A percentile compares a stretch with the other conserved stretches of the same genome.
Evolutionary conservation across 2,797 vertebrate species (phyloP).

Genomic region (Melanotaenia boesemani): DNA sequence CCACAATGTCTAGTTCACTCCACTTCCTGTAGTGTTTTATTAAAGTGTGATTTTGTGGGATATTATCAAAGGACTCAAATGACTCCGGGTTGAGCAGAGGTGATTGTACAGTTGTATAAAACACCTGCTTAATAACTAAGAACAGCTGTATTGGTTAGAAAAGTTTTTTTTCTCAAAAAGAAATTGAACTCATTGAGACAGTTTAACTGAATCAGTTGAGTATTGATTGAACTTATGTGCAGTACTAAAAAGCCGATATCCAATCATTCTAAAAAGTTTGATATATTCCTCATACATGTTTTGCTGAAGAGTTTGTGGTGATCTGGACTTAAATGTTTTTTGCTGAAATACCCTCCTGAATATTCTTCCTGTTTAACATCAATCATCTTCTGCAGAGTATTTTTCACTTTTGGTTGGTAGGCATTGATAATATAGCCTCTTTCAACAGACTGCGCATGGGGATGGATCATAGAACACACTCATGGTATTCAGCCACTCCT

Average conservation of each 20-base stretch:
- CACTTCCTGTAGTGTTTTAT: not conserved
- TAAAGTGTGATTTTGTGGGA: slow-evolving; percentile 13
- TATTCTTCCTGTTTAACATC: slow-evolving; percentile 18
- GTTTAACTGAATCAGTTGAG: not conserved
- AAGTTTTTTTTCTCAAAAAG: slow-evolving; percentile 3
- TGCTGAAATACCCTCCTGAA: not conserved
- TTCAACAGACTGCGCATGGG: slow-evolving; percentile 39
- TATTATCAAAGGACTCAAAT: not conserved
- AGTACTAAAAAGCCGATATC: not conserved
- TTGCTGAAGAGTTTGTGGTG: not conserved
- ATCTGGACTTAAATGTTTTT: not conserved
- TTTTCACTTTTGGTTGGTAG: slow-evolving; percentile 23
- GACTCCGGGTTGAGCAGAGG: slow-evolving; percentile 10
- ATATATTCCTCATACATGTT: not conserved
- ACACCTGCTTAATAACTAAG: not conserved
- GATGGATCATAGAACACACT: slow-evolving; percentile 37
- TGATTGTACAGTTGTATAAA: not conserved
- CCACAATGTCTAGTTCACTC: slow-evolving; percentile 19
- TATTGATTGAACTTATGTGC: not conserved
- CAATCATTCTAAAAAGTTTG: not conserved
- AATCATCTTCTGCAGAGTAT: slow-evolving; percentile 13
- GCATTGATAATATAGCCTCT: slow-evolving; percentile 25
- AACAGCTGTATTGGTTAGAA: not conserved
- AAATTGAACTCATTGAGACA: not conserved
- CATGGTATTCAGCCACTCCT: slow-evolving; percentile 46